Conservation (phyloP, 2,113 vertebrate genomes). For the Colaptes auratus region DNA sequence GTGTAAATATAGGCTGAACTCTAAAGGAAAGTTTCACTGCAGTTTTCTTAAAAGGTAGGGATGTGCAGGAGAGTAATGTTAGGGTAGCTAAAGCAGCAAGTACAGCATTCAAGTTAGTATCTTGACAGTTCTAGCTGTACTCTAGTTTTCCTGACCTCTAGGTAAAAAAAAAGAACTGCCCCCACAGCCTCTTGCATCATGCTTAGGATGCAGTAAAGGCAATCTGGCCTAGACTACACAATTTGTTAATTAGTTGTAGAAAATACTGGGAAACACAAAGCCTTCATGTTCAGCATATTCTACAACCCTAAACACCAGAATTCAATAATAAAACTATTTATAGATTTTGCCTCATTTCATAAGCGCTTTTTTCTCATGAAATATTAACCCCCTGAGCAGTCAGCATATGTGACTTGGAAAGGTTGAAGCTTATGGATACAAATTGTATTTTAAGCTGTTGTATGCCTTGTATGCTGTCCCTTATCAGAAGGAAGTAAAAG, state of each 20-base stretch:
- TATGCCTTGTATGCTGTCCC: background rate
- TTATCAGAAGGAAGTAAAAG: slow-evolving; percentile 30
- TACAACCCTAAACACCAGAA: background rate
- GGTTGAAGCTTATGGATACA: background rate
- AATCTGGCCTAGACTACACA: background rate
- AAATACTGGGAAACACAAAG: background rate
- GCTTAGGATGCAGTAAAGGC: background rate
- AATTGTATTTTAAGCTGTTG: background rate
- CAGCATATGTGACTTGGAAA: background rate
- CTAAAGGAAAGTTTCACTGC: background rate
- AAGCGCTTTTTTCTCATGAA: background rate
- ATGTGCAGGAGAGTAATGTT: background rate
- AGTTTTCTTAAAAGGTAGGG: background rate
- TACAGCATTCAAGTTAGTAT: background rate
- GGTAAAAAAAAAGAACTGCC: background rate
- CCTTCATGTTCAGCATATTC: background rate
- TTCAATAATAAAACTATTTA: background rate
- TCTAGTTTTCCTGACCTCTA: background rate
- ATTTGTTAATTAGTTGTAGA: background rate
- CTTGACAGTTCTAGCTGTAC: background rate
- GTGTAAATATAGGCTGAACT: background rate
- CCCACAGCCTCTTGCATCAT: background rate
- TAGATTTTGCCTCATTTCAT: background rate
- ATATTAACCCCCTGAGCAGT: background rate
- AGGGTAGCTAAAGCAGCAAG: background rate